Base-by-base conservation (phyloP, 2,888 invertebrate genomes). In the Drosophila birchii region DNA sequence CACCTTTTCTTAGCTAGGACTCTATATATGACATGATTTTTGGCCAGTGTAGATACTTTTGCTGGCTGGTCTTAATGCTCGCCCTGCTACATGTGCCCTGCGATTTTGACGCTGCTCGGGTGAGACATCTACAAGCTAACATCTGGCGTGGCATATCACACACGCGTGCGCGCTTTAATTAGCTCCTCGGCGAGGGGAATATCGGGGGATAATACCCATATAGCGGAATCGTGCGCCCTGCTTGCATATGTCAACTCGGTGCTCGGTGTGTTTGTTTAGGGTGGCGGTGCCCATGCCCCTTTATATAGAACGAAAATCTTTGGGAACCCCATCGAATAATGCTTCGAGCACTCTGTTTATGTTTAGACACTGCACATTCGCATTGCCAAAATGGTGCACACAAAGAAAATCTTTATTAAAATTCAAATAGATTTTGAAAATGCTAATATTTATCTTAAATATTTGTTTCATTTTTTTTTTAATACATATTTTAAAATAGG, bases 111-210 rank as follows among this genome's bases (percentile, higher is more conserved):
- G 49, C 39, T 55, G 64, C 38, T 66, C 36, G 56, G 66, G 26
- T 66, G 67, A 70, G 71, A 76, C 80, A 78, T 78, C 66, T 80
- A 67, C 60, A 47, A 44, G 72, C 76, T 43, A 78, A 78, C 86
- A 86, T 86, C 86, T 86, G 86, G 86, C 86, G 67, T 75, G 82
- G 80, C 87, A 86, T 70, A 86, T 87, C 86, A 86, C 78, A 83
- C 82, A 83, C 82, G 78, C 84, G 81, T 81, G 80, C 74, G 80
- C 77, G 74, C 82, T 83, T 86, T 88, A 87, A 88, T 87, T 88
- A 88, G 88, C 86, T 85, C 59, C 59, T 47, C 23, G 54, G 20
- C 20, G 43, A 66, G 58, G 62, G 55, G 61, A 39, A 20, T 20
- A 9, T n/a, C 20, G 55, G 32, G 54, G 20, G 58, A 60, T 23